These are phyloP conservation scores for Oxyruncus cristatus DNA, from an alignment of 2,113 vertebrate species.

Conservation along the genomic window DNA sequence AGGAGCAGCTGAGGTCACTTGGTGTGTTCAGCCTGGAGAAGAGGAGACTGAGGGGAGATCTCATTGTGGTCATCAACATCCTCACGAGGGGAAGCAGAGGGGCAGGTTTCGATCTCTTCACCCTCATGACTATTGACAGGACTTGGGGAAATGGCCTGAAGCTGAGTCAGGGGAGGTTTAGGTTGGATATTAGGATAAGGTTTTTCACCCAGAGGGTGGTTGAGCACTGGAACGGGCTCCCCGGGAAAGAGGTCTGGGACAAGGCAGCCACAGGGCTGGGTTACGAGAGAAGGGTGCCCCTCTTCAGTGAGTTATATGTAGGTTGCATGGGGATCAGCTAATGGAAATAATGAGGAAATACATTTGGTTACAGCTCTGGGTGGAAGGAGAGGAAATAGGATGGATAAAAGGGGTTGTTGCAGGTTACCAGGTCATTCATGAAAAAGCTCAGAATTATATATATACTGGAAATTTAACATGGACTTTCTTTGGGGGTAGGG, in stretches of 20 bases:
- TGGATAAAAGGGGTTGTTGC: background rate
- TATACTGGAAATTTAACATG: background rate
- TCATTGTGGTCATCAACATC: background rate
- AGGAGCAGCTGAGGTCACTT: background rate
- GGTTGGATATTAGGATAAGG: background rate
- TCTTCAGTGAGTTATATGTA: background rate
- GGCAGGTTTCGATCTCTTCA: background rate
- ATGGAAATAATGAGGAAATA: background rate
- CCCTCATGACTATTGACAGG: background rate
- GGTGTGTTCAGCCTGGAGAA: background rate
- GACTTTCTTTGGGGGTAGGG: background rate
- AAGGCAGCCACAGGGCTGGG: background rate
- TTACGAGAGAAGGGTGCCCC: fast-evolving
- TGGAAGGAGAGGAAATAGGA: background rate
- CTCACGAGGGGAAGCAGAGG: background rate
- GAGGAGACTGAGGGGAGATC: background rate
- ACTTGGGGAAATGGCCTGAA: background rate
- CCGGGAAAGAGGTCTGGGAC: background rate
- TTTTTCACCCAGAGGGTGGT: background rate
- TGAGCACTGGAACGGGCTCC: background rate
- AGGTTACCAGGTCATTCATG: background rate
- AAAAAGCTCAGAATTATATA: background rate
- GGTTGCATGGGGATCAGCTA: background rate
- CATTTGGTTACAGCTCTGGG: background rate
- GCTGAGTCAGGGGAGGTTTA: background rate